Evolutionary conservation across 2,113 vertebrate genomes (phyloP).

Genomic region (Enhydra lutris): DNA sequence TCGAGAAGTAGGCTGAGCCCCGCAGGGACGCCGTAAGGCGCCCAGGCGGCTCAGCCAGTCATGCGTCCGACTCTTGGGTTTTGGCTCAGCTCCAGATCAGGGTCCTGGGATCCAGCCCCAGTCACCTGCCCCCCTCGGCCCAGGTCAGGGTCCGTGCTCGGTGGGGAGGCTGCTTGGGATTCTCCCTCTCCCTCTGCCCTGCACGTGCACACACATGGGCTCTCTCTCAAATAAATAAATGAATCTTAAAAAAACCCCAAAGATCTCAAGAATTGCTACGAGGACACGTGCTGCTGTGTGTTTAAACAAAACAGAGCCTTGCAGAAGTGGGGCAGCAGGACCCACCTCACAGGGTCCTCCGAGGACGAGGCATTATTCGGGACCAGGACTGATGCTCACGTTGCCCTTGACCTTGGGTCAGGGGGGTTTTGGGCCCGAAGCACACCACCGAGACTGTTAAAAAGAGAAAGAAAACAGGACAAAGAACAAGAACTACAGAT

Average conservation of each 20-base stretch:
- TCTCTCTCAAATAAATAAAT: neutral
- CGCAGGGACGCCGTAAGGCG: rapidly evolving
- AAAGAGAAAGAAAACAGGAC: neutral
- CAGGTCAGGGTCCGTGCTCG: neutral
- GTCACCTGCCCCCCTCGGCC: neutral
- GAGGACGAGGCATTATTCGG: neutral
- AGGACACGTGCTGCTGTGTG: neutral
- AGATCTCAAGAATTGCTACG: neutral
- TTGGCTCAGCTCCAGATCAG: neutral
- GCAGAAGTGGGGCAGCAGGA: neutral
- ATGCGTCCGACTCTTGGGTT: neutral
- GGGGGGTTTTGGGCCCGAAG: neutral
- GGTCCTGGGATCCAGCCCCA: neutral
- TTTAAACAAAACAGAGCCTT: neutral
- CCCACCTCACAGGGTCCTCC: neutral
- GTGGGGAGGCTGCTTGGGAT: neutral
- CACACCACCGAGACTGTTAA: neutral
- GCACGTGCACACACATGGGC: rapidly evolving
- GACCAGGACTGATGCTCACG: neutral
- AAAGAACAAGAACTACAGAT: neutral
- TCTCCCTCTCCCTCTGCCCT: neutral
- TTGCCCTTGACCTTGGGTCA: neutral
- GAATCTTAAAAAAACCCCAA: neutral
- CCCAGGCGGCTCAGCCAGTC: neutral
- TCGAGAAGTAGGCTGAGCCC: neutral